Evolutionary conservation across 2,113 vertebrate genomes (phyloP), one percentile per base, ranked within the genome.

Genomic region (Chrysemys picta): DNA sequence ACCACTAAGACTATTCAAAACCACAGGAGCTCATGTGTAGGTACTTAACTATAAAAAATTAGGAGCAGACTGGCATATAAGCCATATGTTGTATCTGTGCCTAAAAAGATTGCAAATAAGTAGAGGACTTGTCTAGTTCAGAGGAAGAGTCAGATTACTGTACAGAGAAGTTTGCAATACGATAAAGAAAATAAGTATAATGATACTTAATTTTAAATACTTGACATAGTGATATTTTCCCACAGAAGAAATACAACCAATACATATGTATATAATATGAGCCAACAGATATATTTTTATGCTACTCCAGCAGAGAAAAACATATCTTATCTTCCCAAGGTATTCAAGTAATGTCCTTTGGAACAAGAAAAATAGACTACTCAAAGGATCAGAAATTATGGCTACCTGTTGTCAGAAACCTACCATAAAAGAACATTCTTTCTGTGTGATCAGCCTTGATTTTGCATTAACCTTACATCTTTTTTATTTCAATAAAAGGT

Each of bases 401-500:
- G 47, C 0, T 0, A 45, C 53, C 10, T 52, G 75, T 53, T 78
- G 24, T 78, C 49, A 83, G 85, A 89, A 92, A 85, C 21, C 59
- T 53, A 22, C 42, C 11, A 14, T 24, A 78, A 84, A 78, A 29
- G 35, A 35, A 80, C 59, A 16, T 84, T 24, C 38, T 3, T 93
- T 6, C 50, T 79, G 38, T 0, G 0, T 21, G 2, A 79, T 59
- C 9, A 1, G 69, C 50, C 86, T 82, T 85, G 54, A 14, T 31
- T 92, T 65, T 8, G 1, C 72, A 83, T 65, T 35, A 76, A 80
- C 27, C 57, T 75, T 25, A n/a, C n/a, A 0, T 54, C 31, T 47
- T 27, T 84, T 59, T 75, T 1, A 0, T 88, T 83, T 75, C 78
- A 96, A 88, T 95, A 95, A 96, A 95, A 84, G 56, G 8, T 35